Conservation (phyloP, 2,888 invertebrate species). For the Platycheirus albimanus region DNA sequence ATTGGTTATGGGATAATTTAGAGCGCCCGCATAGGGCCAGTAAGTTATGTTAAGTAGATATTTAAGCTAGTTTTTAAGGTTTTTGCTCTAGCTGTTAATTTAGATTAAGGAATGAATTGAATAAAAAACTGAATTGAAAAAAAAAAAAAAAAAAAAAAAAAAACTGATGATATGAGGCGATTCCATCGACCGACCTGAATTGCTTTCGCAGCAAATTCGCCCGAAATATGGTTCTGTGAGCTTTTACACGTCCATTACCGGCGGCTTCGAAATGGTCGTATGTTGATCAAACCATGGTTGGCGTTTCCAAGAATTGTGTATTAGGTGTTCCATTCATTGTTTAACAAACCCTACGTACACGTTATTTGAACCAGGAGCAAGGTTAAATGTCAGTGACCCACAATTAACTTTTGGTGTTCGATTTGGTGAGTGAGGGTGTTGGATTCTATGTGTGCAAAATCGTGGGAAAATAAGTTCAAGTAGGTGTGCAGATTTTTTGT, state of each 20-base stretch:
- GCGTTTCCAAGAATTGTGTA: slow-evolving; percentile 59
- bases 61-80: too few relatives aligned
- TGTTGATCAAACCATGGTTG: not conserved
- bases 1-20: too few relatives aligned
- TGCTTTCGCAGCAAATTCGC: slow-evolving; percentile 66
- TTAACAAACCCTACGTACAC: slow-evolving; percentile 61
- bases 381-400: slow-evolving; percentile 70
- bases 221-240: slow-evolving; percentile 49
- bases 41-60: too few relatives aligned
- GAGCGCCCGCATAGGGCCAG: too few relatives aligned
- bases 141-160: too few relatives aligned
- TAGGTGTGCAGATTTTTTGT: slow-evolving; percentile 7
- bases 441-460: slow-evolving; percentile 38
- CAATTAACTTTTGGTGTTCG: slow-evolving; percentile 27
- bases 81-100: too few relatives aligned
- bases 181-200: slow-evolving; percentile 10
- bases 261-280: slow-evolving; percentile 1
- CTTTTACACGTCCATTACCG: slow-evolving; percentile 45
- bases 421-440: slow-evolving; percentile 55
- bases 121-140: too few relatives aligned
- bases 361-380: slow-evolving; percentile 66
- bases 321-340: slow-evolving; percentile 55
- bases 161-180: slow-evolving; percentile 33
- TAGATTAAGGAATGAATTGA: too few relatives aligned
- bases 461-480: slow-evolving; percentile 55